phyloP scores from a whole-genome alignment of 2,888 invertebrate species.

The Nomada flava region DNA sequence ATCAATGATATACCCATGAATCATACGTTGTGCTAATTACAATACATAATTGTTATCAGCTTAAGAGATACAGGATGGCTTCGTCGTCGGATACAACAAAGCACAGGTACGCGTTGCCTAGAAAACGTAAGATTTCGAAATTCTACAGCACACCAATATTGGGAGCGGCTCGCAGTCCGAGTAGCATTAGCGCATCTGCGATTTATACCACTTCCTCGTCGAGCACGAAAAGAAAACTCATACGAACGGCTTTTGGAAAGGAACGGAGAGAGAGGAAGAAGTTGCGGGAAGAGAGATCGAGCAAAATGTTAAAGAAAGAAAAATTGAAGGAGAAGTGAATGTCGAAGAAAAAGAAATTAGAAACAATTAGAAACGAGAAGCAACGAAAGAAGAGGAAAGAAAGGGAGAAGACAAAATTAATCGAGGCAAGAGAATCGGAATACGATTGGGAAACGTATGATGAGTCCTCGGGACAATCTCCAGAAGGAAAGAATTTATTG shows the following conservation, averaged over 20 bases:
- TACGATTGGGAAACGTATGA: constrained; percentile 36
- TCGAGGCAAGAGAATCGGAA: neutral
- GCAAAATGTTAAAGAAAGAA: neutral
- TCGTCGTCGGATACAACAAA: neutral
- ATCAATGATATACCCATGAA: too few species aligned
- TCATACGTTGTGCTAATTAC: neutral
- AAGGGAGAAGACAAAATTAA: too few species aligned
- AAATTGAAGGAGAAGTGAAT: too few species aligned
- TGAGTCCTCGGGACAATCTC: neutral
- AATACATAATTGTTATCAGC: neutral
- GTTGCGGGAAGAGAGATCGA: too few species aligned
- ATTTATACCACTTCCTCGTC: constrained; percentile 22
- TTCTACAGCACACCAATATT: constrained; percentile 28
- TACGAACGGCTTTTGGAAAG: neutral
- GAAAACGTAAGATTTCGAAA: neutral
- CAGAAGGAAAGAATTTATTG: neutral
- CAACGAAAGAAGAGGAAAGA: neutral
- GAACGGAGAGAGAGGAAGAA: neutral
- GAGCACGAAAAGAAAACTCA: neutral
- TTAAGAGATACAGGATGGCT: constrained; percentile 21
- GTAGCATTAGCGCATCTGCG: constrained; percentile 5
- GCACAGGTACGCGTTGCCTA: neutral
- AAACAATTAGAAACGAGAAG: too few species aligned
- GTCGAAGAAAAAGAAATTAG: too few species aligned
- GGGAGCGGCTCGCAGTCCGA: fast-evolving